These are phyloP conservation scores for Leucophora obtusa DNA, from an alignment of 2,888 invertebrate genomes.

Conservation along the genomic window DNA sequence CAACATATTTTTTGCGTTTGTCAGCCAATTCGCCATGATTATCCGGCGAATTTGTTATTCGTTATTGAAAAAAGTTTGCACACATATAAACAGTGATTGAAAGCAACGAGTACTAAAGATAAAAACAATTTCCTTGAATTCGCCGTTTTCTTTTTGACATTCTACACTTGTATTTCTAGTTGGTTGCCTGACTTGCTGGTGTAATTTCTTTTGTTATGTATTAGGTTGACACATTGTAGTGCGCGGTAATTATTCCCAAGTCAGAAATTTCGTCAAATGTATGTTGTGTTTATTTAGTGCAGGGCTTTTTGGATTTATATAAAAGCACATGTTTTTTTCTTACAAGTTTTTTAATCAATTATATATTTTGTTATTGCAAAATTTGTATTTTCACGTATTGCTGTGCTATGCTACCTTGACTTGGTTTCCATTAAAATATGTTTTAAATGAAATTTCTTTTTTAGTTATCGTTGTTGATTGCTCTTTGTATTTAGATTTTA, in stretches of 20 bases:
- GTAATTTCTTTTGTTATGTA: slow-evolving; percentile 7
- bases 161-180: slow-evolving; percentile 26
- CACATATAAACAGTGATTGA: slow-evolving; percentile 7
- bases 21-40: slow-evolving; percentile 51
- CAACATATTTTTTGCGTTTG: slow-evolving; percentile 51
- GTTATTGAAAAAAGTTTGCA: slow-evolving; percentile 52
- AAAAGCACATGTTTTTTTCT: slow-evolving; percentile 49
- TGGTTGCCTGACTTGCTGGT: slow-evolving; percentile 28
- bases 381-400: not conserved
- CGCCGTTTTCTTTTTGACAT: slow-evolving; percentile 39
- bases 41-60: slow-evolving; percentile 40
- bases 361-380: slow-evolving; percentile 19
- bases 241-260: slow-evolving; percentile 35
- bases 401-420: slow-evolving; percentile 34
- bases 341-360: slow-evolving; percentile 15
- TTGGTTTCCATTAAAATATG: slow-evolving; percentile 15
- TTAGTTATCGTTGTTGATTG: not conserved
- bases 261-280: slow-evolving; percentile 26
- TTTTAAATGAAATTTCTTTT: slow-evolving; percentile 8
- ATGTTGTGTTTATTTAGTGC: slow-evolving; percentile 26
- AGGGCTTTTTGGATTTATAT: slow-evolving; percentile 7
- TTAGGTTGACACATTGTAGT: slow-evolving; percentile 46
- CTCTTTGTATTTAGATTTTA: slow-evolving; percentile 13
- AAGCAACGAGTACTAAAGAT: slow-evolving; percentile 47
- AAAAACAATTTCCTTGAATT: slow-evolving; percentile 22